phyloP scores from a whole-genome alignment of 1,140 invertebrate species.

The Drosophila carrolli region DNA sequence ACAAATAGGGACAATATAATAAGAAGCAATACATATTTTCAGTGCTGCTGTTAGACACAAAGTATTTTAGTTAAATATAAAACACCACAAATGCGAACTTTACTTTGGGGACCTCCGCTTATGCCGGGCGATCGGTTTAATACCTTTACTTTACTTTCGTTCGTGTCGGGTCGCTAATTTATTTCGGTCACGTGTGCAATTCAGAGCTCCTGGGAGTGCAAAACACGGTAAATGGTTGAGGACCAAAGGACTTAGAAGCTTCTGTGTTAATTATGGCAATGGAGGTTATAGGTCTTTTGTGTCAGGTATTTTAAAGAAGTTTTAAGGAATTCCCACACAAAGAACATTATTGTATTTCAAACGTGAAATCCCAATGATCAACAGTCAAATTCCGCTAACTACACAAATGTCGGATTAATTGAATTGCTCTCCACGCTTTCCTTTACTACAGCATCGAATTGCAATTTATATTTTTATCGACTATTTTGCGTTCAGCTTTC shows the following conservation, averaged over 20 bases:
- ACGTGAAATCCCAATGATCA: not conserved
- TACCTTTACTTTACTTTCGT: constrained; percentile 26
- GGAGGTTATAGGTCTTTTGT: not conserved
- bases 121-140: constrained; percentile 52
- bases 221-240: constrained; percentile 19
- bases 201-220: constrained; percentile 9
- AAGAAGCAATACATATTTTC: no score
- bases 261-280: constrained; percentile 18
- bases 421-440: constrained; percentile 7
- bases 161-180: constrained; percentile 43
- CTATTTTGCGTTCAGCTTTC: constrained; percentile 13
- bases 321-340: not conserved
- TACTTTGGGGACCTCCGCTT: constrained; percentile 36
- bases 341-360: not conserved
- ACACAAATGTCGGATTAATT: constrained; percentile 26
- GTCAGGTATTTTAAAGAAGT: not conserved
- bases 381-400: constrained; percentile 8
- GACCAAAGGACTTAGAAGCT: constrained; percentile 23
- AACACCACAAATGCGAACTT: constrained; percentile 13
- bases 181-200: constrained; percentile 56
- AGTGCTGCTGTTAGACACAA: no score
- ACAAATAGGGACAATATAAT: no score
- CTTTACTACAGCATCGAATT: constrained; percentile 1
- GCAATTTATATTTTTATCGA: constrained; percentile 33
- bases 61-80: not conserved